Conservation (phyloP, 2,797 vertebrate genomes). For the Corythornis leucogaster region DNA sequence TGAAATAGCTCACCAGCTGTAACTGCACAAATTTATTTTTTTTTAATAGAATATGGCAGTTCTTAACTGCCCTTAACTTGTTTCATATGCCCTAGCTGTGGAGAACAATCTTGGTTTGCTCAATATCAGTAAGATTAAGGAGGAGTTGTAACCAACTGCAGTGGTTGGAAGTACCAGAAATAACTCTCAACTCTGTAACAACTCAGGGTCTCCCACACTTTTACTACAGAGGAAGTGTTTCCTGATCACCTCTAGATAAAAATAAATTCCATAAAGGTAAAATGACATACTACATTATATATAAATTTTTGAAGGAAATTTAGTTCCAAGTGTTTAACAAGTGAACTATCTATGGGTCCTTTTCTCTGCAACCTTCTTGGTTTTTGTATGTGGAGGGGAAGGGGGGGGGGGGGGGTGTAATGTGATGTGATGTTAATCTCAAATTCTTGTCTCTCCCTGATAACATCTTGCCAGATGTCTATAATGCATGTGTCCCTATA, state of each 20-base stretch:
- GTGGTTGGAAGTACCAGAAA: neutral
- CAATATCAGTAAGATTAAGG: neutral
- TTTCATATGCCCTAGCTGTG: neutral
- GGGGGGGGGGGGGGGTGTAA: neutral
- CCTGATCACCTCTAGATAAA: neutral
- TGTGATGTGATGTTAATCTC: neutral
- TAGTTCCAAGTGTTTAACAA: neutral
- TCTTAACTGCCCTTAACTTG: neutral
- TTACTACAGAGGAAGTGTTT: neutral
- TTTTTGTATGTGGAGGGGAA: neutral
- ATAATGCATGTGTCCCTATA: neutral
- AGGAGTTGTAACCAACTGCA: neutral
- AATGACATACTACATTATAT: neutral
- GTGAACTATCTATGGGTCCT: neutral
- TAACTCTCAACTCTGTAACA: neutral
- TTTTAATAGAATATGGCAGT: neutral
- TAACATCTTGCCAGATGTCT: neutral
- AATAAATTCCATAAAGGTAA: neutral
- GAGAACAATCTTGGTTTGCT: neutral
- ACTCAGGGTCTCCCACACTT: neutral
- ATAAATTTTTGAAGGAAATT: neutral
- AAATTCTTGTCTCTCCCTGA: neutral
- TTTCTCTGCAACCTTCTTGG: neutral
- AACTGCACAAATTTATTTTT: neutral
- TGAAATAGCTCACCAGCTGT: neutral